Conservation (phyloP, 2,797 vertebrate species). For the Enteromius fasciolatus region DNA sequence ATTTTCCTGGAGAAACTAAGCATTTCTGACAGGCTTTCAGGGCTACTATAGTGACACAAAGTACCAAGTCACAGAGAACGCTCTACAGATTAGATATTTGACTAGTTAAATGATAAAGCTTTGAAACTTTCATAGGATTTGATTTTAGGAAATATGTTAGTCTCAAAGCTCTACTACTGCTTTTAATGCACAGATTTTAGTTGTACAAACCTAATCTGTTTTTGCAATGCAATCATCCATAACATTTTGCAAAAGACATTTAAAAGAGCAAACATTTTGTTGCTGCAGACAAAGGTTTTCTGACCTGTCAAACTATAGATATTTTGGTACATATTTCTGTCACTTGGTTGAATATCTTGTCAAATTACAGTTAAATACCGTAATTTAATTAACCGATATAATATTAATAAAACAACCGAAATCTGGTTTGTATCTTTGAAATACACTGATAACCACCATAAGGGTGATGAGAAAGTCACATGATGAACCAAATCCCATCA, state of each 20-base stretch:
- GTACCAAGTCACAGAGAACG: conserved; percentile 24
- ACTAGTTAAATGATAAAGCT: conserved; percentile 25
- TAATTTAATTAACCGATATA: too few species aligned
- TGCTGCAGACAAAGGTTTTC: not conserved
- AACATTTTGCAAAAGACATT: not conserved
- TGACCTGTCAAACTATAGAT: not conserved
- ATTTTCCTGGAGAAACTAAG: conserved; percentile 96
- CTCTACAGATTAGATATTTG: conserved; percentile 34
- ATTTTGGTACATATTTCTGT: not conserved
- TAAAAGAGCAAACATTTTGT: not conserved
- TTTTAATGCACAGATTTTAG: not conserved
- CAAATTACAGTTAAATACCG: too few species aligned
- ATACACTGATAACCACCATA: too few species aligned
- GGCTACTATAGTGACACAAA: conserved; percentile 78
- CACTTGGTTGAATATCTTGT: not conserved
- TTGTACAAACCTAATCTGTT: not conserved
- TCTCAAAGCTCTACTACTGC: not conserved
- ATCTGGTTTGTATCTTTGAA: too few species aligned
- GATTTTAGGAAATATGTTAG: conserved; percentile 6
- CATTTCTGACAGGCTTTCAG: conserved; percentile 95
- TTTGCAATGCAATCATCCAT: not conserved
- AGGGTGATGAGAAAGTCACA: too few species aligned
- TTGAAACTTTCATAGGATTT: conserved; percentile 5
- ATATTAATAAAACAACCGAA: too few species aligned
- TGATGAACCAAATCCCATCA: too few species aligned